Conservation (phyloP, 2,113 vertebrate species). For the Leucoraja erinaceus region DNA sequence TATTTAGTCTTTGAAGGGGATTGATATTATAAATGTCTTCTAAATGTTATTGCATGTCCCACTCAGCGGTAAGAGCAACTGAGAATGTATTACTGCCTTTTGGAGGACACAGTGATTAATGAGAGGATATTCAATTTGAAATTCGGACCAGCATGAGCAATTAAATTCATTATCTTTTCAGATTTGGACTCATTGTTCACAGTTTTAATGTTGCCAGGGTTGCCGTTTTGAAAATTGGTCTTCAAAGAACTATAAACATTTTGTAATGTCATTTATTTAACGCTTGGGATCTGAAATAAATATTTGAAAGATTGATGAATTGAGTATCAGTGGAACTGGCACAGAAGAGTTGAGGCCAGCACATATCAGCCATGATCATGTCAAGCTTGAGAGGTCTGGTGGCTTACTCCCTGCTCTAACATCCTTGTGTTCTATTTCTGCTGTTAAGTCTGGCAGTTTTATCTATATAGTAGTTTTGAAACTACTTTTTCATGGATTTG, state of each 20-base stretch:
- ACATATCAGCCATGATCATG: too few species aligned
- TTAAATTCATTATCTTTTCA: neutral
- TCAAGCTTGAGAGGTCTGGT: too few species aligned
- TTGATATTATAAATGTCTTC: neutral
- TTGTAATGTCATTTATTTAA: neutral
- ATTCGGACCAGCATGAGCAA: neutral
- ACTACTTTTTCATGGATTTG: neutral
- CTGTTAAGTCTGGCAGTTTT: neutral
- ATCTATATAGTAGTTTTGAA: neutral
- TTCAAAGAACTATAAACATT: neutral
- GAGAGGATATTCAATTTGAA: neutral
- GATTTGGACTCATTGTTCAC: neutral
- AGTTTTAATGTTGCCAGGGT: neutral
- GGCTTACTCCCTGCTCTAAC: too few species aligned
- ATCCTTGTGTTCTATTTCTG: too few species aligned
- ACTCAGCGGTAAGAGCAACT: neutral
- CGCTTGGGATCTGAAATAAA: neutral
- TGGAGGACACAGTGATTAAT: too few species aligned
- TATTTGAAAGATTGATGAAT: too few species aligned
- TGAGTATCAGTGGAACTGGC: too few species aligned
- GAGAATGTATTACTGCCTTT: neutral
- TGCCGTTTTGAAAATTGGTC: neutral
- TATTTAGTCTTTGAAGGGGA: neutral
- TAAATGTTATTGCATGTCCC: neutral
- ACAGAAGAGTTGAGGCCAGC: too few species aligned